Base-by-base conservation (phyloP, 2,113 vertebrate genomes). In the Oncorhynchus masou region DNA sequence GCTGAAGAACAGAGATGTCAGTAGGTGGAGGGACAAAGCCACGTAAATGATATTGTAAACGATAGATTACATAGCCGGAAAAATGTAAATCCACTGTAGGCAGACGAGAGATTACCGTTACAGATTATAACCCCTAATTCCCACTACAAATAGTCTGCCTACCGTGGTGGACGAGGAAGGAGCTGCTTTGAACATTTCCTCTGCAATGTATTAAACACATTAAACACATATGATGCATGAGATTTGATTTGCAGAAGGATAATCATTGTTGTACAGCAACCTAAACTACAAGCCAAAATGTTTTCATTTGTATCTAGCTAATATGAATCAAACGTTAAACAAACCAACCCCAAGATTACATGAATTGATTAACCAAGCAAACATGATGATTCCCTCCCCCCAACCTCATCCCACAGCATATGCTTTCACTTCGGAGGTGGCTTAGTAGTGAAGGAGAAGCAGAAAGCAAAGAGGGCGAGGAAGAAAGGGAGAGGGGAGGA, bases 1-100 rank as follows among this genome's bases (percentile, higher is more conserved):
- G 72, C 74, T 9, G 75, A 81, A 22, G n/a, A 62, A 62, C 5
- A 75, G 83, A 92, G 89, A 90, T 75, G 89, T 89, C 90, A 90
- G 88, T 39, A 82, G 83, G 75, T 81, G 86, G 86, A 85, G 84
- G 83, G 74, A 80, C 78, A 87, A 90, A 87, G 87, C 86, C 85
- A 89, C 87, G 24, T 90, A 92, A 93, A 89, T 87, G 76, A 90
- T 90, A 87, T 88, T 91, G 91, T 92, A 94, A 94, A 90, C 73
- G 90, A 48, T 20, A 90, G 91, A 94, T 94, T 93, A 93, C 88
- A 83, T 83, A 81, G 79, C 76, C 84, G 85, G 86, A 80, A 88
- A 90, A 91, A 91, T 90, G 86, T 82, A 91, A 91, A 93, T 91
- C 90, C 89, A 84, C 75, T 79, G 70, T 39, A 86, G 85, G 91